Base-by-base conservation (phyloP, 2,797 vertebrate species). In the Muscicapa comitata region DNA sequence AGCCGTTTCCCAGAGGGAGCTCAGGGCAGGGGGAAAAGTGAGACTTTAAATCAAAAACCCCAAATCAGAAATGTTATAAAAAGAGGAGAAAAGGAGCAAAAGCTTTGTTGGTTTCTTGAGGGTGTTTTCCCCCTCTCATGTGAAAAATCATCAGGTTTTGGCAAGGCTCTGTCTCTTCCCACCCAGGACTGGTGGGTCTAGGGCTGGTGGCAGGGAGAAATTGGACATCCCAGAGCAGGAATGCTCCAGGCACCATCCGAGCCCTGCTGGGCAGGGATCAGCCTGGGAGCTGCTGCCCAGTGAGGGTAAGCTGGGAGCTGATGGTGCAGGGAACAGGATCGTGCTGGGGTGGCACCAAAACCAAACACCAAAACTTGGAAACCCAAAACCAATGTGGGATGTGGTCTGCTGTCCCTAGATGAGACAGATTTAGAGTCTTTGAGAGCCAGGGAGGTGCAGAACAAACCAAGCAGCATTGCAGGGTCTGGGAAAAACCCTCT, bases 311-410 rank as follows among this genome's bases (percentile, higher is more conserved):
- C 50, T 45, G 65, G 26, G 29, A 2, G 31, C 25, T 74, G 25
- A 72, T 40, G 59, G 7, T 18, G 20, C 24, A 33, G 55, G 28
- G n/a, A 77, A 16, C 19, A 53, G 80, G 43, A 57, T 8, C 5
- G 0, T 58, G 29, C 59, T 65, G 71, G 42, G 19, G 5, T 0
- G 2, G 38, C 47, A 51, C 50, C 50, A 29, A 51, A 58, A 40
- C n/a, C 65, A 8, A 59, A 28, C 33, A 17, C 23, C 23, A 20
- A 25, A 15, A 8, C 73, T 5, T n/a, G 28, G 55, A 42, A 14
- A 13, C 23, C 4, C 18, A 10, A 45, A 55, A 17, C 1, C 9
- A 12, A 2, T 0, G 0, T 0, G 9, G 43, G 47, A 4, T 33
- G 31, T 3, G 3, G 35, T 20, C 68, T 86, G 38, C 33, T 9